Conservation (phyloP, 1,140 invertebrate genomes). For the Apis florea region DNA sequence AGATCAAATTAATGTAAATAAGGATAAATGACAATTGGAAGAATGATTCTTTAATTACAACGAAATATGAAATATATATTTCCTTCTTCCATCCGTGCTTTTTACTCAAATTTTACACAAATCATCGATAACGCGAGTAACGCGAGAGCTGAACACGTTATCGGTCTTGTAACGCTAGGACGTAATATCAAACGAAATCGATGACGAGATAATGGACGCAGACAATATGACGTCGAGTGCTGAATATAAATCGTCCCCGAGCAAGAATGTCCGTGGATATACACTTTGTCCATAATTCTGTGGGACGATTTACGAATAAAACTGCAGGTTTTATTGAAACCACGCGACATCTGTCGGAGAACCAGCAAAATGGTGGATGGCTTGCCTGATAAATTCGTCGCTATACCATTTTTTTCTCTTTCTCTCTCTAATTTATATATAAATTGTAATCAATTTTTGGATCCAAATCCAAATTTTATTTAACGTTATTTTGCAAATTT, state of each 20-base stretch:
- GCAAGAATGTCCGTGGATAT: neutral
- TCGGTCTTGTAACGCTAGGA: constrained; percentile 40
- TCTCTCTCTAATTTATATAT: too few species aligned
- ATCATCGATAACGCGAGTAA: constrained; percentile 29
- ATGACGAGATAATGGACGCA: constrained; percentile 44
- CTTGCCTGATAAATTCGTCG: constrained; percentile 42
- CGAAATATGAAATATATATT: neutral
- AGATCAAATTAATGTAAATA: neutral
- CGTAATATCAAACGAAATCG: constrained; percentile 47
- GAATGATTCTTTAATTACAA: neutral
- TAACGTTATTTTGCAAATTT: too few species aligned
- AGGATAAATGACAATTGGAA: neutral
- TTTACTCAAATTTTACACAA: neutral
- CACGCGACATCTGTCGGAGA: constrained; percentile 47
- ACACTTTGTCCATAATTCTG: constrained; percentile 8
- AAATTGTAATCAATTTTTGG: neutral
- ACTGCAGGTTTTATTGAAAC: constrained; percentile 20
- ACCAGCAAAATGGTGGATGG: neutral
- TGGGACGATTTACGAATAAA: neutral
- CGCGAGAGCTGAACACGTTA: constrained; percentile 7
- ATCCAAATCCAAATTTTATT: too few species aligned
- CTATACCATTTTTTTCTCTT: neutral
- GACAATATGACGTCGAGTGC: constrained; percentile 29
- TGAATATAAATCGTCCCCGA: constrained; percentile 39
- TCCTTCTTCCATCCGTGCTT: too few species aligned